Evolutionary conservation across 2,797 vertebrate species (phyloP).

Genomic region (Scyliorhinus canicula): DNA sequence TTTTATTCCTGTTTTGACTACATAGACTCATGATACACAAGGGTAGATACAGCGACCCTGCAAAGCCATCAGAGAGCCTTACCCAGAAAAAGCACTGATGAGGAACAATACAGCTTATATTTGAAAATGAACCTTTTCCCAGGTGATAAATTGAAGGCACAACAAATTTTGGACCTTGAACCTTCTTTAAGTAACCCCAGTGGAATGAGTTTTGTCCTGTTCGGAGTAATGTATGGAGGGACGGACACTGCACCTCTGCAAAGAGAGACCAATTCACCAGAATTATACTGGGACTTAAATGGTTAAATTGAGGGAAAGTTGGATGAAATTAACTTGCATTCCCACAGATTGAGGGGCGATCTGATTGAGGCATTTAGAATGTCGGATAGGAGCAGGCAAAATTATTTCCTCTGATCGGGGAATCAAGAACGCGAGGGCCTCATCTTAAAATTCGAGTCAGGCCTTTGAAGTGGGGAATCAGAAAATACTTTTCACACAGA

Average conservation of each 20-base stretch:
- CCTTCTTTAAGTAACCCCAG: not conserved
- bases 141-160: not conserved
- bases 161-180: not conserved
- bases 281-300: not conserved
- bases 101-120: not conserved
- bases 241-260: not conserved
- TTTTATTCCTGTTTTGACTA: slow-evolving; percentile 23
- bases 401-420: not conserved
- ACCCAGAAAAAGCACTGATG: not conserved
- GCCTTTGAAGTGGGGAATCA: not conserved
- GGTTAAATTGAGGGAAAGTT: not conserved
- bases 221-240: not conserved
- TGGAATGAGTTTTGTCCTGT: too few relatives aligned
- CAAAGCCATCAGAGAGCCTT: not conserved
- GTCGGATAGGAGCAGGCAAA: not conserved
- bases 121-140: not conserved
- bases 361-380: not conserved
- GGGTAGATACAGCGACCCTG: not conserved
- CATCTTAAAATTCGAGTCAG: not conserved
- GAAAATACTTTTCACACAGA: not conserved
- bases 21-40: not conserved
- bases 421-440: not conserved
- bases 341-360: too few relatives aligned
- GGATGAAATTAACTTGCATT: not conserved
- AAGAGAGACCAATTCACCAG: not conserved